Percentiles rank a stretch among this genome's conserved stretches.
phyloP scores from a whole-genome alignment of 2,113 vertebrate species.

The Acanthochromis polyacanthus region DNA sequence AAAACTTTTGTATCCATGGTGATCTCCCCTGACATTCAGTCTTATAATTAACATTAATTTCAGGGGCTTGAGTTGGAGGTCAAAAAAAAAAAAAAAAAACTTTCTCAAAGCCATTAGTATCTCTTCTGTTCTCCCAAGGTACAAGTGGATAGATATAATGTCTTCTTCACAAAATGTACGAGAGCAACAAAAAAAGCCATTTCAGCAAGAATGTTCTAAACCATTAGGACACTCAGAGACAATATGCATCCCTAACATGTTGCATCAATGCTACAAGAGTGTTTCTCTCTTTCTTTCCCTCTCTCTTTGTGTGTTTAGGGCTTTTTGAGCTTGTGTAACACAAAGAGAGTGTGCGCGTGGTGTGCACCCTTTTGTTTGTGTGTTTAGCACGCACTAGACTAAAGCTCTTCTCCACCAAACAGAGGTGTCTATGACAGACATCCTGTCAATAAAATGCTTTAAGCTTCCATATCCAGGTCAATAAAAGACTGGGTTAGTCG shows the following conservation, averaged over 20 bases:
- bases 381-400: slow-evolving; percentile 35
- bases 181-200: neutral
- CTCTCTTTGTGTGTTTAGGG: slow-evolving; percentile 2
- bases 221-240: slow-evolving; percentile 8
- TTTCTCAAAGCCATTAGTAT: slow-evolving; percentile 33
- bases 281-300: slow-evolving; percentile 1
- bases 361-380: neutral
- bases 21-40: slow-evolving; percentile 23
- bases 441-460: slow-evolving; percentile 66
- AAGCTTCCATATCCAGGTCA: slow-evolving; percentile 64
- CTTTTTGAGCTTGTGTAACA: slow-evolving; percentile 24
- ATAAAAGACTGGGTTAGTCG: slow-evolving; percentile 65
- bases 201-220: neutral
- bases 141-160: slow-evolving; percentile 1
- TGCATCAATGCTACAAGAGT: slow-evolving; percentile 3
- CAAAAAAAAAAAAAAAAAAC: no score
- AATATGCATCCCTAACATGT: slow-evolving; percentile 15
- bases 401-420: slow-evolving; percentile 30
- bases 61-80: slow-evolving; percentile 15
- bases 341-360: neutral
- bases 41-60: slow-evolving; percentile 22
- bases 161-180: neutral
- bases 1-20: slow-evolving; percentile 48
- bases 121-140: slow-evolving; percentile 16
- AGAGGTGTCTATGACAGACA: slow-evolving; percentile 49